Evolutionary conservation across 2,888 invertebrate genomes (phyloP).

Genomic region (Neoitamus cyanurus): DNA sequence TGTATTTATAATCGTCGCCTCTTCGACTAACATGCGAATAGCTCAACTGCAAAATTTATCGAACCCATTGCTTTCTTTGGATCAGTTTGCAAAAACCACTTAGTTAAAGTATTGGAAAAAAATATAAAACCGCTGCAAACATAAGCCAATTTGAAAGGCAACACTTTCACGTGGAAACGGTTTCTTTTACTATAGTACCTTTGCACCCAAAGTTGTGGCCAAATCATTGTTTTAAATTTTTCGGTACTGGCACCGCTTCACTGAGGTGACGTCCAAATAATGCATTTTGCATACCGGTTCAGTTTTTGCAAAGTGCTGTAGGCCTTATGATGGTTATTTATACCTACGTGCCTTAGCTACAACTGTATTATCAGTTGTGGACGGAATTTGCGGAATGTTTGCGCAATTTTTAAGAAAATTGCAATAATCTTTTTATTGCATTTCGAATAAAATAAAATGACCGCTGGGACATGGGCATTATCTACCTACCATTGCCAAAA

Average conservation of each 20-base stretch:
- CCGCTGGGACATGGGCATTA: too few relatives aligned
- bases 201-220: neutral
- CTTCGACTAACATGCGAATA: neutral
- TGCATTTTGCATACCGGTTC: neutral
- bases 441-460: too few relatives aligned
- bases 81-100: too few relatives aligned
- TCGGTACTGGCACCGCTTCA: neutral
- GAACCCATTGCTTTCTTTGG: neutral
- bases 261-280: neutral
- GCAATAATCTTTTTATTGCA: too few relatives aligned
- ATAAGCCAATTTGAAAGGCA: neutral
- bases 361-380: neutral
- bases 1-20: neutral
- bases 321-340: neutral
- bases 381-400: neutral
- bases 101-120: neutral
- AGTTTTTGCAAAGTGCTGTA: too few relatives aligned
- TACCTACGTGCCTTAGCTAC: neutral
- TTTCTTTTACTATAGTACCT: neutral
- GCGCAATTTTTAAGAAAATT: neutral
- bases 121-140: neutral
- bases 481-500: too few relatives aligned
- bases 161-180: constrained; percentile 1
- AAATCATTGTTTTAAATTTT: neutral
- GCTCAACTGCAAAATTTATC: neutral